Percentiles rank a stretch among this genome's conserved stretches.
These are phyloP conservation scores for Autographa pulchrina DNA, from an alignment of 2,888 invertebrate species.

Conservation along the genomic window DNA sequence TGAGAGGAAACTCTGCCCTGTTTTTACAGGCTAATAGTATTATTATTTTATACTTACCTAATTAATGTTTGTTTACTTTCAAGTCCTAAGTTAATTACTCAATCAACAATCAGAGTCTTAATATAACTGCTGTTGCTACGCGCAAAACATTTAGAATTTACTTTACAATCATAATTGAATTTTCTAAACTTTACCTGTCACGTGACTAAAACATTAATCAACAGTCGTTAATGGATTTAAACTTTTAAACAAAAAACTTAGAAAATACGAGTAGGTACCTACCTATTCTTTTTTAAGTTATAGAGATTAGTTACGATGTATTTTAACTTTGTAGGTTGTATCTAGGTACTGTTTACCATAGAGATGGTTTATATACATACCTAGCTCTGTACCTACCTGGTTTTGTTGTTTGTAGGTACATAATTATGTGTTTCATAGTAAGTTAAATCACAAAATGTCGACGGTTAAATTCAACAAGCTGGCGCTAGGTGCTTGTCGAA, in stretches of 20 bases:
- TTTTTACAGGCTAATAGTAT: too few relatives aligned
- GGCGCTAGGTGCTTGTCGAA: too few relatives aligned
- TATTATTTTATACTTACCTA: too few relatives aligned
- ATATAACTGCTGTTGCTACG: not conserved
- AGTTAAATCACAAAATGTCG: too few relatives aligned
- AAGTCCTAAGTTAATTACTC: not conserved
- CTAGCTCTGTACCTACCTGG: not conserved
- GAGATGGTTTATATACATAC: too few relatives aligned
- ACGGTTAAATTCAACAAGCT: too few relatives aligned
- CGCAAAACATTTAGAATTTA: not conserved
- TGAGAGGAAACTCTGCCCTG: too few relatives aligned
- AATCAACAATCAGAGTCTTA: not conserved
- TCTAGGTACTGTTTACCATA: too few relatives aligned
- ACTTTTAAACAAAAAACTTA: not conserved
- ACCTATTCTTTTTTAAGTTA: too few relatives aligned
- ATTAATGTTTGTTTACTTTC: not conserved
- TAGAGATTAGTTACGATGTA: not conserved
- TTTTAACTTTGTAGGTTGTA: not conserved
- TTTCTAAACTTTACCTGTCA: slow-evolving; percentile 2
- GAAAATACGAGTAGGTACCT: not conserved
- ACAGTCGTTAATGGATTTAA: not conserved
- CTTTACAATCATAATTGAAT: not conserved
- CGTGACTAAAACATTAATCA: slow-evolving; percentile 6
- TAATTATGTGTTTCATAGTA: too few relatives aligned
- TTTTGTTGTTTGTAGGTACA: too few relatives aligned